Conservation (phyloP, 2,113 vertebrate species). For the Motacilla tschutschensis region DNA sequence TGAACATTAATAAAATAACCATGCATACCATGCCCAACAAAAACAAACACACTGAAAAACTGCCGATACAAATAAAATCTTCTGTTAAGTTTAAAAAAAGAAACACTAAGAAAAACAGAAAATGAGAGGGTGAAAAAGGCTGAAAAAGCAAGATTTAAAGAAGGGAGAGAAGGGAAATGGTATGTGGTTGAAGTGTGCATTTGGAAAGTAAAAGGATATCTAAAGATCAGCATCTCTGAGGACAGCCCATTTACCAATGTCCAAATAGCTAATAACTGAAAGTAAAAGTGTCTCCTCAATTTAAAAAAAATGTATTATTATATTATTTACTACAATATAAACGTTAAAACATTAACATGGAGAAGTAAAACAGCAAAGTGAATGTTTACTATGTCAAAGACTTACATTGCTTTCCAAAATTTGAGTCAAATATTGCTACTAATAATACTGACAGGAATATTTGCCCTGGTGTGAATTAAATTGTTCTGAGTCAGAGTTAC, state of each 20-base stretch:
- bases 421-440: background rate
- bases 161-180: background rate
- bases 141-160: background rate
- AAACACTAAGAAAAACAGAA: too few species aligned
- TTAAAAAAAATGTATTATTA: slow-evolving; percentile 30
- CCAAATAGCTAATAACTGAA: slow-evolving; percentile 23
- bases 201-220: background rate
- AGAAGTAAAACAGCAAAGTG: slow-evolving; percentile 21
- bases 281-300: slow-evolving; percentile 2
- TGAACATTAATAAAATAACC: background rate
- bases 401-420: background rate
- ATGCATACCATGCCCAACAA: background rate
- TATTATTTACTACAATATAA: slow-evolving; percentile 29
- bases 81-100: background rate
- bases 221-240: slow-evolving; percentile 16
- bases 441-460: slow-evolving; percentile 4
- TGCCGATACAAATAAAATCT: background rate
- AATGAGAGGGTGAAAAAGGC: fast-evolving
- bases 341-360: slow-evolving; percentile 1
- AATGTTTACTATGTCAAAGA: slow-evolving; percentile 26
- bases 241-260: slow-evolving; percentile 27
- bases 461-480: background rate
- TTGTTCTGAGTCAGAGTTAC: background rate
- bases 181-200: background rate
- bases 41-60: background rate